Conservation (phyloP, 2,888 invertebrate species). For the Hydraecia micacea region DNA sequence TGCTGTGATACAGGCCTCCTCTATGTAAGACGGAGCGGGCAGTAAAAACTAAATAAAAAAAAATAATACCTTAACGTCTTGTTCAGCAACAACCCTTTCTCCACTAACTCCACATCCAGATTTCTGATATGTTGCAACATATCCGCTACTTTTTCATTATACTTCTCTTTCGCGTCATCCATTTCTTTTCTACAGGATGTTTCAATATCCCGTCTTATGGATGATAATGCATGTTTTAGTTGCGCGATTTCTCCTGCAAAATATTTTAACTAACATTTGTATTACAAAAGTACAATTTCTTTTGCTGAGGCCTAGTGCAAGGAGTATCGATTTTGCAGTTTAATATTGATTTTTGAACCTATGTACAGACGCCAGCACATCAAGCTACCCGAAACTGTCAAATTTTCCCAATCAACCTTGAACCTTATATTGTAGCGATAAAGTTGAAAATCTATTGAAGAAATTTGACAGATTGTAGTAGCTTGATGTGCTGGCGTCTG, state of each 20-base stretch:
- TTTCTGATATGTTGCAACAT: constrained; percentile 90
- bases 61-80: constrained; percentile 82
- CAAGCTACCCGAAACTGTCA: too few species aligned
- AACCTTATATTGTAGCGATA: too few species aligned
- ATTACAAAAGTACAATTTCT: neutral
- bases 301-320: neutral
- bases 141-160: constrained; percentile 90
- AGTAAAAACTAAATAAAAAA: too few species aligned
- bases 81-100: constrained; percentile 89
- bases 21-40: too few species aligned
- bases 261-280: neutral
- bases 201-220: constrained; percentile 90
- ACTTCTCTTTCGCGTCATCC: constrained; percentile 89
- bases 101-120: constrained; percentile 89
- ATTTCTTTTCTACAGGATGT: constrained; percentile 90
- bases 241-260: constrained; percentile 89
- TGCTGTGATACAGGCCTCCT: too few species aligned
- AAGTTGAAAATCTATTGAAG: too few species aligned
- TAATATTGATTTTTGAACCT: neutral
- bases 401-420: too few species aligned
- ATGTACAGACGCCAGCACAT: too few species aligned
- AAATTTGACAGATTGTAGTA: too few species aligned
- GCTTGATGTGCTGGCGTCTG: neutral
- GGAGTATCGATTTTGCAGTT: neutral
- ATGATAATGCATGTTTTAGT: constrained; percentile 88